Evolutionary conservation across 2,113 vertebrate species (phyloP).

Genomic region (Muntiacus muntjak): DNA sequence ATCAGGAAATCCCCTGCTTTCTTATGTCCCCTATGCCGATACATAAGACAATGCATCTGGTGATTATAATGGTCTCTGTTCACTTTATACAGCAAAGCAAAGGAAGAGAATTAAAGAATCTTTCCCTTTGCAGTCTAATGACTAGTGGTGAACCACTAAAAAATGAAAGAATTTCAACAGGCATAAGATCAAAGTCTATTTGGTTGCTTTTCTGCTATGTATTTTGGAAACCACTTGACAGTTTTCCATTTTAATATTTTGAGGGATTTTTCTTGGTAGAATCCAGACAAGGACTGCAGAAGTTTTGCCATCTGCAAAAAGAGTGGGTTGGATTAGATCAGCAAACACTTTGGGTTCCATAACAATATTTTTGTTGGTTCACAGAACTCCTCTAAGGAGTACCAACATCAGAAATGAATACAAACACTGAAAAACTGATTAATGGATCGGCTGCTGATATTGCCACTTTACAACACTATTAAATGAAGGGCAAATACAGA

Average conservation of each 20-base stretch:
- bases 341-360: constrained; percentile 63
- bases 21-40: constrained; percentile 29
- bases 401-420: constrained; percentile 52
- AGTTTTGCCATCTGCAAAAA: constrained; percentile 71
- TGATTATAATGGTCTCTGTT: constrained; percentile 36
- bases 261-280: constrained; percentile 59
- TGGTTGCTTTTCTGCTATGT: constrained; percentile 46
- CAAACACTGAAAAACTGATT: constrained; percentile 42
- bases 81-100: constrained; percentile 26
- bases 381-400: constrained; percentile 45
- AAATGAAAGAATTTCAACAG: constrained; percentile 48
- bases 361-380: constrained; percentile 67
- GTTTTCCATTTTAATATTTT: constrained; percentile 66
- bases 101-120: constrained; percentile 46
- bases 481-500: constrained; percentile 31
- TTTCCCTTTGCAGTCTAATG: constrained; percentile 26
- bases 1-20: constrained; percentile 46
- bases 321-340: constrained; percentile 61
- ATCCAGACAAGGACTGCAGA: constrained; percentile 57
- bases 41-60: constrained; percentile 55
- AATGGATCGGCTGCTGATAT: not conserved
- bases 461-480: constrained; percentile 9
- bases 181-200: constrained; percentile 56
- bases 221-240: constrained; percentile 60
- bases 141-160: constrained; percentile 25